Percentiles rank a stretch among this genome's conserved stretches.
Evolutionary conservation across 2,113 vertebrate genomes (phyloP).

Genomic region (Microcebus jonahi): DNA sequence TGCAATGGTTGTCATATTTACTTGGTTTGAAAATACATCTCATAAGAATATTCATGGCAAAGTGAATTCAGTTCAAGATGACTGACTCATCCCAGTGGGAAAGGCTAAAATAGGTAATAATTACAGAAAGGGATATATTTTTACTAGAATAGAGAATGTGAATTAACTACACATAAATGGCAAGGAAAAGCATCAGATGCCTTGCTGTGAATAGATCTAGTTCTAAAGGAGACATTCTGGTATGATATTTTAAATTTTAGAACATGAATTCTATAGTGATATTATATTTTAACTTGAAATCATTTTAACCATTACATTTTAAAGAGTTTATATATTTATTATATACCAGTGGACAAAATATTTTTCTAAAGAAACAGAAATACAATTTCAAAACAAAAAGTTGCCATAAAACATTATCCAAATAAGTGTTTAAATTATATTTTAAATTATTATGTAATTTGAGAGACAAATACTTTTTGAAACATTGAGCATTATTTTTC

Average conservation of each 20-base stretch:
- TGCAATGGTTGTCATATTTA: background rate
- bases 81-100: background rate
- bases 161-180: background rate
- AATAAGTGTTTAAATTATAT: background rate
- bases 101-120: background rate
- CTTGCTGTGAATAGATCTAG: background rate
- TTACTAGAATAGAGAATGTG: background rate
- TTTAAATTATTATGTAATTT: background rate
- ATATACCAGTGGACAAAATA: background rate
- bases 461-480: slow-evolving; percentile 8
- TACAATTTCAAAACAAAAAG: background rate
- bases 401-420: background rate
- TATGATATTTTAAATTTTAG: background rate
- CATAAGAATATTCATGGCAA: background rate
- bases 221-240: background rate
- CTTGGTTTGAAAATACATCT: background rate
- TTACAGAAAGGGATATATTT: background rate
- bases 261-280: background rate
- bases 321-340: background rate
- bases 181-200: background rate
- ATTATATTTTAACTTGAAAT: slow-evolving; percentile 39
- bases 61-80: background rate
- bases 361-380: slow-evolving; percentile 3
- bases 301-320: background rate
- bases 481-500: background rate